phyloP scores from a whole-genome alignment of 2,888 invertebrate genomes.

The Acrocyrtus sp. region DNA sequence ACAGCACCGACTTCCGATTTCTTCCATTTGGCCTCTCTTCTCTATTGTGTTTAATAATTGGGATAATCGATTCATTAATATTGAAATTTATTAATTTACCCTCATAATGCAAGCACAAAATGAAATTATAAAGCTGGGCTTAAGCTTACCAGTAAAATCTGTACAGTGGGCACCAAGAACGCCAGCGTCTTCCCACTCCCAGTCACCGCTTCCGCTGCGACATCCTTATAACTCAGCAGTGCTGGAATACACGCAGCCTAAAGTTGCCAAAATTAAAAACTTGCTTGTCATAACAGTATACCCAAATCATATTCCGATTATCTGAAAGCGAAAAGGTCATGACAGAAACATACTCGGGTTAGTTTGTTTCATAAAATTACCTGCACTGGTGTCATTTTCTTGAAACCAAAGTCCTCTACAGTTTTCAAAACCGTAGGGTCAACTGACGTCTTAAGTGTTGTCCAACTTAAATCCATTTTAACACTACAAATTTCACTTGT shows the following conservation, averaged over 20 bases:
- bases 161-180: constrained; percentile 91
- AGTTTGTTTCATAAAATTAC: too few relatives aligned
- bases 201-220: constrained; percentile 97
- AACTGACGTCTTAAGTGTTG: constrained; percentile 67
- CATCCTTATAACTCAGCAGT: constrained; percentile 90
- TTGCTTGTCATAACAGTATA: neutral
- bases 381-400: constrained; percentile 73
- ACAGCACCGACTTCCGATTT: constrained; percentile 85
- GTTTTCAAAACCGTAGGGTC: constrained; percentile 68
- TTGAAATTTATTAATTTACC: too few relatives aligned
- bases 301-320: neutral
- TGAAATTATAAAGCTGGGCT: too few relatives aligned
- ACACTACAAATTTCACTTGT: neutral
- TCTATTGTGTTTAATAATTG: too few relatives aligned
- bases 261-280: constrained; percentile 31
- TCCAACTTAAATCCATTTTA: constrained; percentile 68
- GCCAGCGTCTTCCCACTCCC: constrained; percentile 99
- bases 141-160: constrained; percentile 75
- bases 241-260: constrained; percentile 90
- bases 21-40: constrained; percentile 73
- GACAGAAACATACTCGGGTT: neutral
- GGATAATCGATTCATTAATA: neutral
- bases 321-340: neutral
- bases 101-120: too few relatives aligned
- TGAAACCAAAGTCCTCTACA: constrained; percentile 69